Base-by-base conservation (phyloP, 2,113 vertebrate genomes). In the Oreochromis tanganicae region DNA sequence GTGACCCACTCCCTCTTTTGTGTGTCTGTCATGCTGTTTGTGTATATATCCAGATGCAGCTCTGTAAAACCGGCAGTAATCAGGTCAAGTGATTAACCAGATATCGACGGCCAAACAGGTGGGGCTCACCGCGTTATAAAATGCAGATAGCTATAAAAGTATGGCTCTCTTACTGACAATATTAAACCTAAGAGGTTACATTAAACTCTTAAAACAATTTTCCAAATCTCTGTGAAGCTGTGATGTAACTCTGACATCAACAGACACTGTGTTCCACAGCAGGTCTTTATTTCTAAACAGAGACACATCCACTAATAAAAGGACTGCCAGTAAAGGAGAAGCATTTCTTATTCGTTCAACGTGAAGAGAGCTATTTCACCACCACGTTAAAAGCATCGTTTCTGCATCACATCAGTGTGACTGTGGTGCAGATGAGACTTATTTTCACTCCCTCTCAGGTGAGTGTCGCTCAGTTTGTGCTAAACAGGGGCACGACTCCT, bases 401-500 rank as follows among this genome's bases (percentile, higher is more conserved):
- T 80, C 36, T 82, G n/a, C n/a, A 52, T 83, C 66, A 43, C 73
- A 43, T 61, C 52, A 34, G 19, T 61, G 38, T 63, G 41, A 12
- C 46, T 17, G 3, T 4, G 43, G 38, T 17, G 24, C 41, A 82
- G 24, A 89, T 61, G 4, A 71, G 56, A 13, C 14, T 71, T 80
- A n/a, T 38, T 48, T 4, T 48, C 34, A 78, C 2, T 84, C 10
- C 88, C 46, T 85, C 29, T 79, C 19, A 6, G 27, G 2, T 87
- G 68, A 82, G 17, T 98, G 98, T 88, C 96, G 87, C 78, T 82
- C 97, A 89, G 96, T 97, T 91, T 98, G 98, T 88, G 94, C 95
- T 78, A 93, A 94, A 84, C 93, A 93, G 90, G 89, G 96, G 59
- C 94, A 97, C 2, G 87, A 96, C 4, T 90, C 95, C 68, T 99